phyloP scores from a whole-genome alignment of 2,888 invertebrate genomes.

The Meandrusa payeni region DNA sequence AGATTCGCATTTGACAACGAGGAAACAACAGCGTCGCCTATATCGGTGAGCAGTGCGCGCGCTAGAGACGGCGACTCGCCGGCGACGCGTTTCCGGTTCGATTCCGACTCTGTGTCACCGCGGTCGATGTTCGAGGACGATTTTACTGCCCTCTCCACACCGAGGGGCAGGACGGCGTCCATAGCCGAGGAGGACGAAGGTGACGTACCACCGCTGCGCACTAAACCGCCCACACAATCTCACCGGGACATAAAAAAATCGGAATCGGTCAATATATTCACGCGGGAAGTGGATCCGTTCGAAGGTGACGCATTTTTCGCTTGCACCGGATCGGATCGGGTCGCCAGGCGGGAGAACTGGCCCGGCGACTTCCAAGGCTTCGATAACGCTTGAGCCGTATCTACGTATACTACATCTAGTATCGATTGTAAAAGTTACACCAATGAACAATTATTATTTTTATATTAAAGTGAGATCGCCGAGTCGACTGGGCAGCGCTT shows the following conservation, averaged over 20 bases:
- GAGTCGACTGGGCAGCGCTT: no score
- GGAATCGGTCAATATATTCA: constrained; percentile 94
- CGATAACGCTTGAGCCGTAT: constrained; percentile 56
- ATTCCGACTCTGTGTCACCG: constrained; percentile 68
- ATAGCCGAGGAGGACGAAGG: constrained; percentile 73
- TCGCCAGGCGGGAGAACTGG: constrained; percentile 72
- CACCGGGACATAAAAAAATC: constrained; percentile 90
- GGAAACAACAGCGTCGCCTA: constrained; percentile 58
- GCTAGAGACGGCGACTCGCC: constrained; percentile 55
- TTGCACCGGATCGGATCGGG: constrained; percentile 71
- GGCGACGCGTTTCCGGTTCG: constrained; percentile 64
- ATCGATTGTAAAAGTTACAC: no score
- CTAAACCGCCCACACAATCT: constrained; percentile 45
- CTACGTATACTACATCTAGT: no score
- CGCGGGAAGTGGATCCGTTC: constrained; percentile 92
- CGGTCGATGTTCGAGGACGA: constrained; percentile 79
- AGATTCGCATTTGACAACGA: constrained; percentile 69
- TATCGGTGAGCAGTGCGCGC: constrained; percentile 54
- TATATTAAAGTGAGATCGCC: no score
- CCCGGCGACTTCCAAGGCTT: constrained; percentile 73
- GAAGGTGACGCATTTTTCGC: constrained; percentile 94
- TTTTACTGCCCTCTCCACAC: constrained; percentile 76
- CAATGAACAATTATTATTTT: no score
- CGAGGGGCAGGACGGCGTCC: constrained; percentile 61
- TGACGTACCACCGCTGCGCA: constrained; percentile 59